Base-by-base conservation (phyloP, 2,888 invertebrate genomes). In the Agrypnus murinus region DNA sequence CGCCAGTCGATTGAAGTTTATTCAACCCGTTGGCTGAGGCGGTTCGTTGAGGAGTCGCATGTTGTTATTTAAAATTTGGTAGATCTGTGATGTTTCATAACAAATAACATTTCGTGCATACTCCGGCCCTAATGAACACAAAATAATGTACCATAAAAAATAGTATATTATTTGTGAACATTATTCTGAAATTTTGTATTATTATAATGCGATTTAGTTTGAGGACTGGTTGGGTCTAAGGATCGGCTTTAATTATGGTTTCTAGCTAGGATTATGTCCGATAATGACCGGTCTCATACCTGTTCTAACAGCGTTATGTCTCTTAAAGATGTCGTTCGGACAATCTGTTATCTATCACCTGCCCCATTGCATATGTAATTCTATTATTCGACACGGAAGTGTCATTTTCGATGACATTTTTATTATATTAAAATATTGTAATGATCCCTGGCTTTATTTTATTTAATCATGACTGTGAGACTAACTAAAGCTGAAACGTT, bases 191-290 rank as follows among this genome's bases (percentile, higher is more conserved):
- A 75, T 76, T 76, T 67, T 69, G 72, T 76, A 72, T 74, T 76
- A 76, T 76, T 76, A 76, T 76, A 76, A 76, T 72, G 76, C 73
- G 69, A 76, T 76, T 76, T 76, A 65, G 76, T 70, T 59, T 57
- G 60, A 58, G 64, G 70, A 72, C 71, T 63, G 64, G 74, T 65
- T 67, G 55, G 65, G 66, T 67, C 65, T 67, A 65, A 71, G 73
- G 74, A 74, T 74, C 46, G 73, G 58, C 74, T 74, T 74, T 74
- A 76, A 74, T 76, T 74, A 74, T 71, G 73, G 73, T 74, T 74
- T 74, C 74, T 74, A 74, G 72, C 59, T 58, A 67, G 71, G 66
- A 74, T 74, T 74, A 75, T 74, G 72, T 67, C 72, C 69, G 66
- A 76, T 76, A 76, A 76, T 76, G 71, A 74, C 73, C 72, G 67